A percentile compares a stretch with the other conserved stretches of the same genome.
Conservation (phyloP, 2,888 invertebrate genomes). For the Emmelina monodactyla region DNA sequence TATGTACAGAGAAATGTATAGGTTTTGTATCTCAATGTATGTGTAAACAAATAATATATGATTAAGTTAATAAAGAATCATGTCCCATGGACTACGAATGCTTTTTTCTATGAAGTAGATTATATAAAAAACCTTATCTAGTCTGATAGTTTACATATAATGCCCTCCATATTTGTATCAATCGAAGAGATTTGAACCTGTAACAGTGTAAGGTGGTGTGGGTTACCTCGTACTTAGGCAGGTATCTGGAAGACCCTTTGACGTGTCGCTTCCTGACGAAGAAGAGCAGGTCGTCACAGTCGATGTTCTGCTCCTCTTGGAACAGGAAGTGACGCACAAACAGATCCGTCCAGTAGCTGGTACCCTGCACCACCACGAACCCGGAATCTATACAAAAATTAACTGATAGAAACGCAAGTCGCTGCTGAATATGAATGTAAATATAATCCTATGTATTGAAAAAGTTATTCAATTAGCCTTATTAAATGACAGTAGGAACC, state of each 20-base stretch:
- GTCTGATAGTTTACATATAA: no score
- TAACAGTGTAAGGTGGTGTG: no score
- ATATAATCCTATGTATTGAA: no score
- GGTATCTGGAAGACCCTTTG: conserved; percentile 84
- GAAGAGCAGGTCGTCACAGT: conserved; percentile 93
- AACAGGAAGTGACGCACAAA: conserved; percentile 94
- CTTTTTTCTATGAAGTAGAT: no score
- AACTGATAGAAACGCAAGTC: no score
- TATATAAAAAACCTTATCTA: no score
- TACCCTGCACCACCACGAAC: conserved; percentile 91
- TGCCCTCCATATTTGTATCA: no score
- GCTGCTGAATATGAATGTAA: no score
- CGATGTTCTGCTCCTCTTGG: conserved; percentile 86
- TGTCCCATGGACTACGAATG: conserved; percentile 1
- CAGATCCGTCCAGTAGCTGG: conserved; percentile 94
- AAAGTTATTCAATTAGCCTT: no score
- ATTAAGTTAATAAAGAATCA: background rate
- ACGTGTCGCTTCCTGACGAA: conserved; percentile 94
- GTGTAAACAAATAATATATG: background rate
- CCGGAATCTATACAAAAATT: conserved; percentile 82
- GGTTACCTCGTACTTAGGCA: conserved; percentile 90
- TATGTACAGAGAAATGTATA: no score
- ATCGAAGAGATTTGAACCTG: no score
- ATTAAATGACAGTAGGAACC: no score
- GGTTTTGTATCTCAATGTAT: background rate